Percentiles rank a stretch among this genome's conserved stretches.
These are phyloP conservation scores for Centropus unirufus DNA, from an alignment of 2,113 vertebrate species.

Conservation along the genomic window DNA sequence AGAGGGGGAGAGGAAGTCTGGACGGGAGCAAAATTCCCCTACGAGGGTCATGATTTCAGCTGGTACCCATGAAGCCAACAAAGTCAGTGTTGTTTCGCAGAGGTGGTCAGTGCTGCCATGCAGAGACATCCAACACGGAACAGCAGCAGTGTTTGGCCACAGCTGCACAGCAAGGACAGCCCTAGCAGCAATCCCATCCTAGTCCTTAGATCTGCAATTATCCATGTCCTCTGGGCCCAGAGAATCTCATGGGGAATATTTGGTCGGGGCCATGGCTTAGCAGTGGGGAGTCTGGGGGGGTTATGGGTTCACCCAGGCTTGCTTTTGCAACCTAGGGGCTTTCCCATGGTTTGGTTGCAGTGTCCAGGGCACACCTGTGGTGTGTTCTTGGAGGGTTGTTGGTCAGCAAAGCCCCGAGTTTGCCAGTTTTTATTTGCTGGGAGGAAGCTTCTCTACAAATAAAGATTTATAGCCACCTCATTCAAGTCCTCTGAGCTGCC, in stretches of 20 bases:
- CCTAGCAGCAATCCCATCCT: too few relatives aligned
- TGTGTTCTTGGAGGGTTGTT: too few relatives aligned
- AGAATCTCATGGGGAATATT: background rate
- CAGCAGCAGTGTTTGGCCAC: fast-evolving
- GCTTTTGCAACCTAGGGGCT: fast-evolving
- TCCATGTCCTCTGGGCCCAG: background rate
- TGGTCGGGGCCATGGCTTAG: fast-evolving
- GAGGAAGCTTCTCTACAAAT: background rate
- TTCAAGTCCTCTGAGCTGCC: background rate
- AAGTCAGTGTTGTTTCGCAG: background rate
- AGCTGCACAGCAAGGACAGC: fast-evolving
- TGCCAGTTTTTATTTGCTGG: background rate
- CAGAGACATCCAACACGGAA: background rate
- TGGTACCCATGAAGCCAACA: background rate
- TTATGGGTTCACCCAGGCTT: background rate
- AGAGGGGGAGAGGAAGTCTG: background rate
- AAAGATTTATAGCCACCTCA: background rate
- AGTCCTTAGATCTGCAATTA: background rate
- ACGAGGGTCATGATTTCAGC: fast-evolving
- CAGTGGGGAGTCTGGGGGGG: background rate
- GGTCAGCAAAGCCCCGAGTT: background rate
- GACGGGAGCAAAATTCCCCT: background rate
- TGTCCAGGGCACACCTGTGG: fast-evolving
- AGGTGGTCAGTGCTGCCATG: fast-evolving
- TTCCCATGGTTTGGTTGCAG: fast-evolving